Evolutionary conservation across 1,140 invertebrate genomes (phyloP).

Genomic region (Trichonephila clavipes): DNA sequence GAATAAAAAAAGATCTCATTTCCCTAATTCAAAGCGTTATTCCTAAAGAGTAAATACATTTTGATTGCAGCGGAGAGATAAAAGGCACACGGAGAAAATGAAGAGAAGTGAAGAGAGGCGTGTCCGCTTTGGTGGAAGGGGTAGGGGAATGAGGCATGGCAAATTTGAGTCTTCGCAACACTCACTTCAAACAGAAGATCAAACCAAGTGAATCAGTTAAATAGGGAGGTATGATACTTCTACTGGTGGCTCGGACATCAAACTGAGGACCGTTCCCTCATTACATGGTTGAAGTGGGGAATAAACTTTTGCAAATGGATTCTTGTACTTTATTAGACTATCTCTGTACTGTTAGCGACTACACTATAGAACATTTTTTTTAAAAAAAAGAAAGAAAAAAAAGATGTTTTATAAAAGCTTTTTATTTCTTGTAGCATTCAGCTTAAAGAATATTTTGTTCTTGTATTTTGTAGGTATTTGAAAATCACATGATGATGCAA

Average conservation of each 20-base stretch:
- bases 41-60: conserved; percentile 38
- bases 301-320: too few species aligned
- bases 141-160: background rate
- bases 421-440: too few species aligned
- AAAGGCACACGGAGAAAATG: conserved; percentile 27
- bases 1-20: conserved; percentile 23
- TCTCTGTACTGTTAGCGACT: too few species aligned
- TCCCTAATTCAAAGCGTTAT: conserved; percentile 49
- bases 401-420: too few species aligned
- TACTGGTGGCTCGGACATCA: background rate
- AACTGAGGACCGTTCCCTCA: background rate
- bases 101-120: background rate
- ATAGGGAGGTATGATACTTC: background rate
- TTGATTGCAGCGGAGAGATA: conserved; percentile 50
- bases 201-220: conserved; percentile 54
- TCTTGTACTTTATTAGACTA: too few species aligned
- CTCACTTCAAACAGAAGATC: conserved; percentile 57
- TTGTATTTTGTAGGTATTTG: too few species aligned
- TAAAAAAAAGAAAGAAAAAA: too few species aligned
- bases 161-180: conserved; percentile 17
- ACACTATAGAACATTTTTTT: too few species aligned
- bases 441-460: too few species aligned
- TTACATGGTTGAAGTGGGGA: background rate
- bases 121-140: too few species aligned
- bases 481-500: too few species aligned